These are phyloP conservation scores for Nesometra sesokonis DNA, from an alignment of 35 echinoderm and acorn worm genomes.

Conservation along the genomic window DNA sequence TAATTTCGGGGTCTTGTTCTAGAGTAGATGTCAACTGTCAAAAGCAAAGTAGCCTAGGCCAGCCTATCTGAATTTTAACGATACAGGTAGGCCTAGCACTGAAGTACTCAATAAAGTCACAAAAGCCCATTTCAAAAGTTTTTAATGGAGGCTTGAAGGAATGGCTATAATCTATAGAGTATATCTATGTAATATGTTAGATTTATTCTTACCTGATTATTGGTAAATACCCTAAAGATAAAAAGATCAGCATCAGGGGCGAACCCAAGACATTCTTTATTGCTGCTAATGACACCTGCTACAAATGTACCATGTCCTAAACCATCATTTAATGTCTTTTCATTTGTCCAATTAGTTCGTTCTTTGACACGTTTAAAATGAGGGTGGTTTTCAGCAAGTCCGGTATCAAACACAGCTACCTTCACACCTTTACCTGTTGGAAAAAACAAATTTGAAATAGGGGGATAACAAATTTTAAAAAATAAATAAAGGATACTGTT, in stretches of 20 bases:
- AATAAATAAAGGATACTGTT: too few species aligned
- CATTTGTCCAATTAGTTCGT: slow-evolving; percentile 95
- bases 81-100: too few species aligned
- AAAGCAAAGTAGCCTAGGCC: too few species aligned
- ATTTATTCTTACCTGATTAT: slow-evolving; percentile 60
- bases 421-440: slow-evolving; percentile 71
- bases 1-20: too few species aligned
- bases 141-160: too few species aligned
- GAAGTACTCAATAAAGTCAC: too few species aligned
- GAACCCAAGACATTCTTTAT: slow-evolving; percentile 80
- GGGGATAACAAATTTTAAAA: too few species aligned
- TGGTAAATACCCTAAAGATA: slow-evolving; percentile 95
- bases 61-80: too few species aligned
- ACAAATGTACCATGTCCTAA: slow-evolving; percentile 99
- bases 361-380: slow-evolving; percentile 96
- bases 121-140: too few species aligned
- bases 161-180: too few species aligned
- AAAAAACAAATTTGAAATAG: background rate
- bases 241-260: slow-evolving; percentile 92
- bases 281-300: slow-evolving; percentile 88
- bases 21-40: too few species aligned
- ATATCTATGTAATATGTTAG: too few species aligned
- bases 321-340: slow-evolving; percentile 92
- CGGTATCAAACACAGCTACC: slow-evolving; percentile 95
- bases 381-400: slow-evolving; percentile 87